A percentile compares a stretch with the other conserved stretches of the same genome.
Evolutionary conservation across 2,113 vertebrate genomes (phyloP).

Genomic region (Tragelaphus imberbis): DNA sequence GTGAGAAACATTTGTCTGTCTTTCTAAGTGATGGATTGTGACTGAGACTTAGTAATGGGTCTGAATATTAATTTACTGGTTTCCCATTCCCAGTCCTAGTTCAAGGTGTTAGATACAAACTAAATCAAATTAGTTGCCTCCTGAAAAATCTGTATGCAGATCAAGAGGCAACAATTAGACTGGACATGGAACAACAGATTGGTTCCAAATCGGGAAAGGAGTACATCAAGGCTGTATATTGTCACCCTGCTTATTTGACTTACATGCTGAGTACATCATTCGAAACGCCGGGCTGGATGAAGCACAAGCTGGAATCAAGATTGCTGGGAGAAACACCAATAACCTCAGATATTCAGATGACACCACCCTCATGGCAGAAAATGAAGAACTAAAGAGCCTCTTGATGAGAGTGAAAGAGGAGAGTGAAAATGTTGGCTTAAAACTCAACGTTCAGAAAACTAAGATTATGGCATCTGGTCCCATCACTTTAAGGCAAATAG

Average conservation of each 20-base stretch:
- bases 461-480: neutral
- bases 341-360: neutral
- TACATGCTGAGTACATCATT: neutral
- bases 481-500: neutral
- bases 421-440: neutral
- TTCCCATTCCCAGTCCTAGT: neutral
- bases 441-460: neutral
- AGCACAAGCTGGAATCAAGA: neutral
- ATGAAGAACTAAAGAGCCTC: neutral
- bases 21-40: neutral
- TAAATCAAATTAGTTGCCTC: neutral
- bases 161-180: neutral
- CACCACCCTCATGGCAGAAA: neutral
- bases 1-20: neutral
- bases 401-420: neutral
- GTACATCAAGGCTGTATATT: neutral
- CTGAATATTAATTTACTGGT: neutral
- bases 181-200: neutral
- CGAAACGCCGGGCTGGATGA: fast-evolving
- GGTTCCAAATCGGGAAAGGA: neutral
- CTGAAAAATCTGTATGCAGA: neutral
- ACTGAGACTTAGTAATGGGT: neutral
- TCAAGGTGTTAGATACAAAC: neutral
- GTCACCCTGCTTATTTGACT: neutral
- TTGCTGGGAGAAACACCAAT: neutral